These are phyloP conservation scores for Pangasius larnaudii DNA, from an alignment of 2,797 vertebrate species.

Conservation along the genomic window DNA sequence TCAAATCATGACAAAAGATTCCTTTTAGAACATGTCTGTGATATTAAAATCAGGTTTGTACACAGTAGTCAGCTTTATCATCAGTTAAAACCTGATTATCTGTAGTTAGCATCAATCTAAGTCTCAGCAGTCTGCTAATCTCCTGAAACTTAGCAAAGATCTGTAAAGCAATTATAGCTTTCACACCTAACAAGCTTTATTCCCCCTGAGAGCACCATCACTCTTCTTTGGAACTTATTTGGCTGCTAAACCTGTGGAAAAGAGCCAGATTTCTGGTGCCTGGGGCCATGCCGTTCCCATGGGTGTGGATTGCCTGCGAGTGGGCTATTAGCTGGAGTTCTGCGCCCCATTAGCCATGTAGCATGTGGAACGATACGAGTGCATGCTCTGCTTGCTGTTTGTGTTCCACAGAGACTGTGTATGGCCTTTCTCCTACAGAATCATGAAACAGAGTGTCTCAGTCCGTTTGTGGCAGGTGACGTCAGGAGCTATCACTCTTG, in stretches of 20 bases:
- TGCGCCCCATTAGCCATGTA: slow-evolving; percentile 58
- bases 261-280: slow-evolving; percentile 40
- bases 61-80: slow-evolving; percentile 11
- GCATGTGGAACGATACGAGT: slow-evolving; percentile 53
- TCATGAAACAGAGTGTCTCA: neutral
- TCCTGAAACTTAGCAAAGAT: slow-evolving; percentile 35
- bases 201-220: slow-evolving; percentile 11
- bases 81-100: slow-evolving; percentile 35
- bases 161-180: slow-evolving; percentile 33
- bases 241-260: slow-evolving; percentile 24
- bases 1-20: neutral
- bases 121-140: slow-evolving; percentile 46
- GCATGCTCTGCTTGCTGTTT: slow-evolving; percentile 39
- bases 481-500: neutral
- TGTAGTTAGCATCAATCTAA: slow-evolving; percentile 13
- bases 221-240: neutral
- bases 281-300: slow-evolving; percentile 36
- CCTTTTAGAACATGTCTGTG: neutral
- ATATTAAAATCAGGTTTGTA: neutral
- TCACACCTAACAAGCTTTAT: slow-evolving; percentile 24
- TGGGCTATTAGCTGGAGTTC: slow-evolving; percentile 55
- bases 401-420: slow-evolving; percentile 41
- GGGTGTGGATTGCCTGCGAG: slow-evolving; percentile 55
- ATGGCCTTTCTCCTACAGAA: slow-evolving; percentile 7
- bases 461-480: neutral